Conservation (phyloP, 2,113 vertebrate genomes). For the Myotis davidii region DNA sequence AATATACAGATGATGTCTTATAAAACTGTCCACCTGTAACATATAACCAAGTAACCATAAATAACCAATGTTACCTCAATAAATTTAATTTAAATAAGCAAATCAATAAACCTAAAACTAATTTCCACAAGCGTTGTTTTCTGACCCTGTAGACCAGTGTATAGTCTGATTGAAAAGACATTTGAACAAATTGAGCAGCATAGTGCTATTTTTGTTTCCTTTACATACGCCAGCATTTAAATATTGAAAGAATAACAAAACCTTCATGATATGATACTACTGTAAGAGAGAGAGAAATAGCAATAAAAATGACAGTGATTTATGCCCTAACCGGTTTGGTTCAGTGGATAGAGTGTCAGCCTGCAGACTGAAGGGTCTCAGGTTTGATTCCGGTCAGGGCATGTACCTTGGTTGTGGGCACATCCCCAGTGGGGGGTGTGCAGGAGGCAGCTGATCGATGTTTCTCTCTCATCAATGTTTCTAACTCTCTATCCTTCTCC, state of each 20-base stretch:
- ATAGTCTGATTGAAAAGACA: conserved; percentile 2
- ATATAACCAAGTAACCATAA: not conserved
- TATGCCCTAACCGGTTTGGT: not conserved
- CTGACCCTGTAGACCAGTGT: not conserved
- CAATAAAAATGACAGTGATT: not conserved
- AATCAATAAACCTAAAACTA: conserved; percentile 21
- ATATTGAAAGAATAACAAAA: not conserved
- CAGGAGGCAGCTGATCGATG: no score
- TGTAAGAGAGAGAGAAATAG: not conserved
- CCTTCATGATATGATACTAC: not conserved
- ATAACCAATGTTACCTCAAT: not conserved
- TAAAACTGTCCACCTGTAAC: not conserved
- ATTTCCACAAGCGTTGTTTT: conserved; percentile 16
- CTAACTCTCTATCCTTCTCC: no score
- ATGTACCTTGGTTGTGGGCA: no score
- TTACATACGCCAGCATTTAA: not conserved
- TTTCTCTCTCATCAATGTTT: no score
- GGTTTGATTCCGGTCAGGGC: no score
- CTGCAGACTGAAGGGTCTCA: no score
- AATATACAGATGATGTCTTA: not conserved
- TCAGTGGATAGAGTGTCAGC: no score
- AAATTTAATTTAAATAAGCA: not conserved
- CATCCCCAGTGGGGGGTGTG: no score
- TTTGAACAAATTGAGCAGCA: not conserved
- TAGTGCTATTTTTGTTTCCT: not conserved